phyloP scores from a whole-genome alignment of 2,113 vertebrate genomes.

The Hydrochoerus hydrochaeris region DNA sequence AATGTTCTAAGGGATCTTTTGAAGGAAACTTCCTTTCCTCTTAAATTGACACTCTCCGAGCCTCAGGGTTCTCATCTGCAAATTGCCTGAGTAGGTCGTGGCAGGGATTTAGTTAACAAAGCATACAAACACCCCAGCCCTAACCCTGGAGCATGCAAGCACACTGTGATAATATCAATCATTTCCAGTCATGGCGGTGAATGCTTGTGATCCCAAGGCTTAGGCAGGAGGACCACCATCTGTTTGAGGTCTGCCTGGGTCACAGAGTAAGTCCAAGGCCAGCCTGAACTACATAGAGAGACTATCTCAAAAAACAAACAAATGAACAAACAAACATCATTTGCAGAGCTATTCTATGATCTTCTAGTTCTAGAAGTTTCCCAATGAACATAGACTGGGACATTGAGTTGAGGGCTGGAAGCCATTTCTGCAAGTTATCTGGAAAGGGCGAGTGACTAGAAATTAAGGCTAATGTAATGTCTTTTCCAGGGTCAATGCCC shows the following conservation, averaged over 20 bases:
- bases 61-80: background rate
- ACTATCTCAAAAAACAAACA: background rate
- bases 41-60: background rate
- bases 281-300: background rate
- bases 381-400: no score
- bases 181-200: background rate
- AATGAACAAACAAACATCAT: background rate
- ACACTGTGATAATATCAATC: background rate
- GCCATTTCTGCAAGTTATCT: background rate
- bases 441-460: background rate
- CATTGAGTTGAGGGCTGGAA: background rate
- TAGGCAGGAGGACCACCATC: background rate
- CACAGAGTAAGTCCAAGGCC: background rate
- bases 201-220: background rate
- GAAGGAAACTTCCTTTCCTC: background rate
- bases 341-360: background rate
- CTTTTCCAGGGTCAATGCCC: background rate
- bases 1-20: background rate
- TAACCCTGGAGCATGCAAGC: background rate
- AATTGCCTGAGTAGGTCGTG: background rate
- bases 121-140: background rate
- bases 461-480: background rate
- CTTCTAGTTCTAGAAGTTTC: slow-evolving; percentile 7
- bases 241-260: background rate
- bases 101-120: background rate